phyloP scores from a whole-genome alignment of 1,140 invertebrate genomes.

The Diachasmimorpha longicaudata region DNA sequence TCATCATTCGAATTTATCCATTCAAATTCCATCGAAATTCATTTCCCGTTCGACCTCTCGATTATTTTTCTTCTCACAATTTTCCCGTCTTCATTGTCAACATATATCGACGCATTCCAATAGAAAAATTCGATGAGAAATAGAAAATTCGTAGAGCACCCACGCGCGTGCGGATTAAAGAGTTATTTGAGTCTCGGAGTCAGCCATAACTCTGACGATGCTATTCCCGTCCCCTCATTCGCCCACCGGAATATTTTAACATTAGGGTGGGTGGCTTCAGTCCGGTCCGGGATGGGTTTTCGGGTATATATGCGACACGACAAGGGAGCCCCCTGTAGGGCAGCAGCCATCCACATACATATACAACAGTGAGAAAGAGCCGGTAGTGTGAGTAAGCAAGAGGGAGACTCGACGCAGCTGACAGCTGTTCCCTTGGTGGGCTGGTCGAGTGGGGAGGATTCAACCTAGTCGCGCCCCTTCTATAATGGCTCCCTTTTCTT shows the following conservation, averaged over 20 bases:
- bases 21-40: too few relatives aligned
- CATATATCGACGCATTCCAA: too few relatives aligned
- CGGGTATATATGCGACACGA: slow-evolving; percentile 29
- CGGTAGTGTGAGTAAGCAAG: slow-evolving; percentile 37
- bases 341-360: slow-evolving; percentile 23
- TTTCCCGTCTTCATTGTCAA: too few relatives aligned
- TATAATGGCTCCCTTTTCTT: slow-evolving; percentile 66
- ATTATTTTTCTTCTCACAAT: too few relatives aligned
- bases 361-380: slow-evolving; percentile 38
- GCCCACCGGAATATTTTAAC: slow-evolving; percentile 60
- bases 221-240: slow-evolving; percentile 56
- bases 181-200: slow-evolving; percentile 63
- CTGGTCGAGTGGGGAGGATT: slow-evolving; percentile 62
- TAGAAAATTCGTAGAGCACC: slow-evolving; percentile 34
- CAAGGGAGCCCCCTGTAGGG: slow-evolving; percentile 27
- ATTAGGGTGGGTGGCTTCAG: slow-evolving; percentile 59
- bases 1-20: too few relatives aligned
- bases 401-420: slow-evolving; percentile 53
- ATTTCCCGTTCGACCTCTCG: too few relatives aligned
- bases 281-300: slow-evolving; percentile 31
- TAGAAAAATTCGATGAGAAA: neutral
- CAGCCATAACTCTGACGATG: slow-evolving; percentile 60
- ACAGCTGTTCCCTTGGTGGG: slow-evolving; percentile 64
- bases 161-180: slow-evolving; percentile 59
- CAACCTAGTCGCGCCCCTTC: slow-evolving; percentile 65